phyloP scores from a whole-genome alignment of 2,113 vertebrate genomes.

The Pelecanus crispus region DNA sequence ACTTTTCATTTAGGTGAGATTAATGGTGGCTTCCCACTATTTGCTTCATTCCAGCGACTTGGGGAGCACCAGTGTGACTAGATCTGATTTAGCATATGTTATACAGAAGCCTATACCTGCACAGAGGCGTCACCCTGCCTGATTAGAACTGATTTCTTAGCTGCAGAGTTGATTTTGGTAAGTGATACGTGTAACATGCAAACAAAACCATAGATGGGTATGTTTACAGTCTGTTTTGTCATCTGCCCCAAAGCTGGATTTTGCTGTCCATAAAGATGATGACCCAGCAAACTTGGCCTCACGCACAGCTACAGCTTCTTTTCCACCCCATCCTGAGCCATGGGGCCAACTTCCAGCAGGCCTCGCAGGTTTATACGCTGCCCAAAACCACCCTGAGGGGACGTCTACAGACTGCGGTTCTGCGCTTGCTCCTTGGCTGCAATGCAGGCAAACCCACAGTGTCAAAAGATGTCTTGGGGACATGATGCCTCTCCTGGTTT shows the following conservation, averaged over 20 bases:
- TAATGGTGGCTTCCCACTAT: not conserved
- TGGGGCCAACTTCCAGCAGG: accelerated
- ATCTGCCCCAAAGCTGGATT: not conserved
- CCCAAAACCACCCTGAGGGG: not conserved
- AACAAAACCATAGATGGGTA: not conserved
- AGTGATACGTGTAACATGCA: accelerated
- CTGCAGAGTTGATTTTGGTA: not conserved
- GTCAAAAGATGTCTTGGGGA: not conserved
- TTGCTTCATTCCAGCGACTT: not conserved
- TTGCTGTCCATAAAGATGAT: not conserved
- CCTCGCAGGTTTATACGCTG: not conserved
- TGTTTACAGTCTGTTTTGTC: not conserved
- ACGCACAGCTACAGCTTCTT: accelerated
- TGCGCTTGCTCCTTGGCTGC: not conserved
- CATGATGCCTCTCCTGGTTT: not conserved
- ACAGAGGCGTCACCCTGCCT: not conserved
- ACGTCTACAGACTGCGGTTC: accelerated
- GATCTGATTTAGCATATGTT: not conserved
- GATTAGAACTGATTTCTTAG: not conserved
- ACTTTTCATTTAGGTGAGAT: not conserved
- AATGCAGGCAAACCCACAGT: not conserved
- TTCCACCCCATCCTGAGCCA: not conserved
- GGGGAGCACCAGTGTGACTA: not conserved
- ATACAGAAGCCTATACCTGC: not conserved
- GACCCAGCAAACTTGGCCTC: not conserved